phyloP scores from a whole-genome alignment of 2,113 vertebrate species.

The Lycocorax pyrrhopterus region DNA sequence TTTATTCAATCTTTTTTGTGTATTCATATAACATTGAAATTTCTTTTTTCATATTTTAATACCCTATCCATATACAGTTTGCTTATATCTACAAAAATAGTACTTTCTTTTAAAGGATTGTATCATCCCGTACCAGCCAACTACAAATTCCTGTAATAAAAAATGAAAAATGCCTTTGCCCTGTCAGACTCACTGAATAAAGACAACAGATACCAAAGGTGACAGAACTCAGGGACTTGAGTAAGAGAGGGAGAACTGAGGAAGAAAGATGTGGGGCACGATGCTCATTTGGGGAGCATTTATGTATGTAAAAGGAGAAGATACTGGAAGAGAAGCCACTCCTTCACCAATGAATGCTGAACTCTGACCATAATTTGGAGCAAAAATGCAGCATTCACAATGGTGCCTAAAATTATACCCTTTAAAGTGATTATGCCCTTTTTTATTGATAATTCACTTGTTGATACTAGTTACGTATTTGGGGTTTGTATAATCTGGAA shows the following conservation, averaged over 20 bases:
- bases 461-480: conserved; percentile 26
- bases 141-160: background rate
- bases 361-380: background rate
- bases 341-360: background rate
- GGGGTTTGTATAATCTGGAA: conserved; percentile 40
- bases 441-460: background rate
- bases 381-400: background rate
- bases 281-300: background rate
- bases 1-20: background rate
- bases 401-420: background rate
- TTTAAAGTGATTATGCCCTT: background rate
- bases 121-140: background rate
- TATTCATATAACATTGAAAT: background rate
- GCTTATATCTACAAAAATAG: background rate
- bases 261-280: background rate
- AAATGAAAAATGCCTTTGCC: background rate
- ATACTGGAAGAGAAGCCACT: background rate
- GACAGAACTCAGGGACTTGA: background rate
- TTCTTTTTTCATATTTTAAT: background rate
- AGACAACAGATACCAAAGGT: background rate
- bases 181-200: background rate
- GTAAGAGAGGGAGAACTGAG: background rate
- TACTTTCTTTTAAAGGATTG: background rate
- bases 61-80: background rate
- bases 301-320: background rate